Percentiles rank a stretch among this genome's conserved stretches.
Evolutionary conservation across 2,888 invertebrate species (phyloP).

Genomic region (Plagodis dolabraria): DNA sequence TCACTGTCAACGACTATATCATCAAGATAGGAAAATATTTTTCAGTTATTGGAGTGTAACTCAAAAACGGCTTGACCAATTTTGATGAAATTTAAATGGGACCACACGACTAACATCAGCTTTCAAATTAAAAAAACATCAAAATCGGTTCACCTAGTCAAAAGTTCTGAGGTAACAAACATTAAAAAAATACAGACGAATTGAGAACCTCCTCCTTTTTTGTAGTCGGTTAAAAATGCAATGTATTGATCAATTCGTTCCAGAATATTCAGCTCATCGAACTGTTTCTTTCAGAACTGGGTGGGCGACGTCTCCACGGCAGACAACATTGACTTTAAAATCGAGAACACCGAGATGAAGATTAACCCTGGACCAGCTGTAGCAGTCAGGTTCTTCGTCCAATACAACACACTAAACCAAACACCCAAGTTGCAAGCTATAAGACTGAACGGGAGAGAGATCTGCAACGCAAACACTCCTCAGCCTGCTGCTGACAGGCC

Average conservation of each 20-base stretch:
- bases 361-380: slow-evolving; percentile 84
- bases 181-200: too few species aligned
- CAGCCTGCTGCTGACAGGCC: slow-evolving; percentile 55
- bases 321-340: slow-evolving; percentile 85
- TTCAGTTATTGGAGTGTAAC: too few species aligned
- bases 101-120: too few species aligned
- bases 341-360: slow-evolving; percentile 84
- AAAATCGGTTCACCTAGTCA: too few species aligned
- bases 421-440: slow-evolving; percentile 80
- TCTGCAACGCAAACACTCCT: slow-evolving; percentile 78
- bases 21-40: too few species aligned
- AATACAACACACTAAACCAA: slow-evolving; percentile 77
- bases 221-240: not conserved
- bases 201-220: too few species aligned
- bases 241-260: not conserved
- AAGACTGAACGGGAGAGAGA: slow-evolving; percentile 83
- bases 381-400: slow-evolving; percentile 85
- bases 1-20: too few species aligned
- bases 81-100: too few species aligned
- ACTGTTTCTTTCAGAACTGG: slow-evolving; percentile 76
- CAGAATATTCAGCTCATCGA: not conserved
- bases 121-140: too few species aligned
- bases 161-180: too few species aligned
- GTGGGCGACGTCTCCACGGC: slow-evolving; percentile 84
- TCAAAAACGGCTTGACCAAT: too few species aligned